Evolutionary conservation across 2,797 vertebrate species (phyloP).

Genomic region (Semaprochilodus insignis): DNA sequence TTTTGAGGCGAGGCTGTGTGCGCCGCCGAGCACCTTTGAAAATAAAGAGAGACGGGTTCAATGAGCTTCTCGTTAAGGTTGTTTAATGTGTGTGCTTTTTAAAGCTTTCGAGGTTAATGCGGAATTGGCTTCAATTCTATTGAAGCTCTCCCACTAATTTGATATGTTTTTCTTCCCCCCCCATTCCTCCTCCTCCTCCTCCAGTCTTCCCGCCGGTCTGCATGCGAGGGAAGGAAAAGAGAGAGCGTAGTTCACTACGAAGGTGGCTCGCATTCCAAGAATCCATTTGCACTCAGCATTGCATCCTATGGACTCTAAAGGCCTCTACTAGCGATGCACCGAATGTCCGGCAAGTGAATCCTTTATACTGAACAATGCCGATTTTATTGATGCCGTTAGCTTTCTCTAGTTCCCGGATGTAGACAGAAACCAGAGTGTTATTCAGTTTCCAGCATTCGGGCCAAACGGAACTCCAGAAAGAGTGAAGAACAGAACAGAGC

Average conservation of each 20-base stretch:
- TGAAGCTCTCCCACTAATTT: constrained; percentile 77
- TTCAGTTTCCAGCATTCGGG: no score
- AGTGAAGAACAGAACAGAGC: no score
- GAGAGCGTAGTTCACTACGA: constrained; percentile 48
- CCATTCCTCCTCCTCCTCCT: neutral
- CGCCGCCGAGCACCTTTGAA: constrained; percentile 66
- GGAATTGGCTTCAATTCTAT: constrained; percentile 73
- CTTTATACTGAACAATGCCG: no score
- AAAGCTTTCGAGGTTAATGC: constrained; percentile 81
- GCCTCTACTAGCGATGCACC: no score
- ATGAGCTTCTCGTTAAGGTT: constrained; percentile 80
- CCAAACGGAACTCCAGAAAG: no score
- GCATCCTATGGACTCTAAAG: neutral
- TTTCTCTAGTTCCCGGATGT: no score
- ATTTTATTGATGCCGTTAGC: no score
- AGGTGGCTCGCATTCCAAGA: neutral
- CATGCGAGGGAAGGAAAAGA: neutral
- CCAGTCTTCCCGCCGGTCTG: constrained; percentile 61
- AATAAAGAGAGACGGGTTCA: constrained; percentile 73
- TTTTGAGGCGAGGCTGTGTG: constrained; percentile 64
- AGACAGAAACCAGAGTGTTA: no score
- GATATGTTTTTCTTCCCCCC: constrained; percentile 64
- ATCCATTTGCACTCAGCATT: neutral
- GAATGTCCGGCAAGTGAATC: no score
- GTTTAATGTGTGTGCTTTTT: constrained; percentile 82